Base-by-base conservation (phyloP, 2,888 invertebrate genomes). In the Selenia dentaria region DNA sequence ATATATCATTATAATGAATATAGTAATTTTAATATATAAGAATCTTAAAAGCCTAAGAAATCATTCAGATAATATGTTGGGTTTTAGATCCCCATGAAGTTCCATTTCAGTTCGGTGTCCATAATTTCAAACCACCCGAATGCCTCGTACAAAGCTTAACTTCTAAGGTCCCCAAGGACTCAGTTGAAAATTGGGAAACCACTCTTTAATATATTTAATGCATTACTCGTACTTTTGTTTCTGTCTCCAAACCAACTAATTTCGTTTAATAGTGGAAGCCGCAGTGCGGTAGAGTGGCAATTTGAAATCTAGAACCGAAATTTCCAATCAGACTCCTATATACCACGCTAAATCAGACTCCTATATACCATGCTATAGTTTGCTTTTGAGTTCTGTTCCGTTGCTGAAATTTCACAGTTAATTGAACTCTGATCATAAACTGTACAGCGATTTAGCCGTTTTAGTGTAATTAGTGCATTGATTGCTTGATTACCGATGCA, bases 361-460 rank as follows among this genome's bases (percentile, higher is more conserved):
- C n/a, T n/a, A n/a, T n/a, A n/a, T n/a, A 26, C 13, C 20, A 13
- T 24, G 33, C 8, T 26, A 10, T 18, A 51, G 54, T 48, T 66
- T 52, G 65, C 59, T 61, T 45, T 37, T 45, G 54, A 55, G 62
- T 70, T 64, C 68, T 65, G 69, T 69, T 63, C 66, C 64, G 67
- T 51, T 70, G 67, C 59, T 55, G 62, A 67, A 74, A 79, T 79
- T 78, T 72, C 67, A 64, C 72, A 70, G 67, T 70, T 74, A 75
- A 81, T 81, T 74, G 71, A 67, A 62, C 59, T 50, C 46, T 50
- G 40, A 56, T 64, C 60, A 63, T 63, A 64, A 59, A 67, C 61
- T 53, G 54, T 54, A 59, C 56, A 57, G 56, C 59, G 52, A 54
- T 61, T 54, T 16, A 52, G 57, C 51, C 39, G 36, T 45, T 42